phyloP scores from a whole-genome alignment of 2,888 invertebrate species.

The Eumacrocentrus americanus region DNA sequence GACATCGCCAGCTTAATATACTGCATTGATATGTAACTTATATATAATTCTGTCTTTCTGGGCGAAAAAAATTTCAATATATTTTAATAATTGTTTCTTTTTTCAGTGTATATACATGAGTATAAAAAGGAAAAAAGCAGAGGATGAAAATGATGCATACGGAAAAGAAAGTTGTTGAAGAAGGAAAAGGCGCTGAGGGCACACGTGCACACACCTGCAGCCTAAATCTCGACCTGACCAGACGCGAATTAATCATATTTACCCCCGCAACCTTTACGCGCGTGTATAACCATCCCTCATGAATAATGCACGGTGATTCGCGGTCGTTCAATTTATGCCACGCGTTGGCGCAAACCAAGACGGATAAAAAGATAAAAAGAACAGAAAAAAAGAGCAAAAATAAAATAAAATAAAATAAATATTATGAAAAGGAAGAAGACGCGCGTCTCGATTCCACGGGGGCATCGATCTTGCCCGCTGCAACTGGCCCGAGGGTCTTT shows the following conservation, averaged over 20 bases:
- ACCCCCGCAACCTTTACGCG: conserved; percentile 29
- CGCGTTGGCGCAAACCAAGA: conserved; percentile 32
- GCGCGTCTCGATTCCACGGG: conserved; percentile 20
- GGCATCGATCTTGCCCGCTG: conserved; percentile 33
- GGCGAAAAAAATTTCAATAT: no score
- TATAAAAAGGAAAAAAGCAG: neutral
- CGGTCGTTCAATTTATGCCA: conserved; percentile 47
- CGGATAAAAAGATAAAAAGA: neutral
- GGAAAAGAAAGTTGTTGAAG: no score
- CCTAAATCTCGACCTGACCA: conserved; percentile 17
- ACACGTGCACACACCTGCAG: conserved; percentile 1
- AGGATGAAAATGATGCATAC: no score
- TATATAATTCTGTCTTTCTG: no score
- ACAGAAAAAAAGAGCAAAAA: conserved; percentile 6
- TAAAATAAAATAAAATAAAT: no score
- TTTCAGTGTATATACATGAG: neutral
- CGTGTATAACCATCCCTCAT: conserved; percentile 32
- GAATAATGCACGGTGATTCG: conserved; percentile 48
- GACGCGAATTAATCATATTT: conserved; percentile 47
- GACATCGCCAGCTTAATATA: no score
- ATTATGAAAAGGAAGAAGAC: conserved; percentile 12
- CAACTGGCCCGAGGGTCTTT: conserved; percentile 28
- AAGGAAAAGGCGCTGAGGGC: neutral
- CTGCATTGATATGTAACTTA: no score
- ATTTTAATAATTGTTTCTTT: neutral